Evolutionary conservation across 2,113 vertebrate genomes (phyloP), one percentile per base, ranked within the genome.

Genomic region (Aspidoscelis tigris): DNA sequence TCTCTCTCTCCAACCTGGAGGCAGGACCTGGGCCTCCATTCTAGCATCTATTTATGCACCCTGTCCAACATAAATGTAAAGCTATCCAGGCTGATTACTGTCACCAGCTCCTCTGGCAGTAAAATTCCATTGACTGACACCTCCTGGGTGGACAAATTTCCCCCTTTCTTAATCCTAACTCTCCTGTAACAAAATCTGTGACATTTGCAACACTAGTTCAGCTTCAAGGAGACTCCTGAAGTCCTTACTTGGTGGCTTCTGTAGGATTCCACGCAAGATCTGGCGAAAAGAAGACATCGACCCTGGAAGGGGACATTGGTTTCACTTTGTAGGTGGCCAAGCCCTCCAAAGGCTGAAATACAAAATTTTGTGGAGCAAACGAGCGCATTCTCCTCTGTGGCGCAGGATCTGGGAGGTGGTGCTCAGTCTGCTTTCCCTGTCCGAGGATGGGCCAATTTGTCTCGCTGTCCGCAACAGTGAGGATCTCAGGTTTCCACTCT

Each of bases 321-420:
- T 93, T 94, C 24, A 97, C 95, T 88, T 94, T 95, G 81, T 98
- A 98, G 39, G 89, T 84, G 0, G 91, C 90, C 76, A 99, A 89
- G 43, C 97, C 97, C 65, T n/a, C 88, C 1, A 97, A 93, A 3
- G 98, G 96, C 85, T 97, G 96, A 91, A 99, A 99, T 24, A 96
- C 76, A 71, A 98, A 99, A 88, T 96, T 97, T 1, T 95, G 65
- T 7, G 98, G 99, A 3, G 98, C 99, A 84, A 99, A 99, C 11
- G 98, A 99, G 0, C 80, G 74, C 2, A 74, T 91, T 85, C 93
- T 94, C 33, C 18, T 79, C 43, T 86, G 89, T 76, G 89, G 95
- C 39, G 20, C 73, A 64, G 88, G 78, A 64, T 78, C 26, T 70
- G 80, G 69, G 22, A 0, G 39, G 1, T 2, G 73, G 44, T 76